Base-by-base conservation (phyloP, 1,140 invertebrate genomes). In the Papilio aristodemus region DNA sequence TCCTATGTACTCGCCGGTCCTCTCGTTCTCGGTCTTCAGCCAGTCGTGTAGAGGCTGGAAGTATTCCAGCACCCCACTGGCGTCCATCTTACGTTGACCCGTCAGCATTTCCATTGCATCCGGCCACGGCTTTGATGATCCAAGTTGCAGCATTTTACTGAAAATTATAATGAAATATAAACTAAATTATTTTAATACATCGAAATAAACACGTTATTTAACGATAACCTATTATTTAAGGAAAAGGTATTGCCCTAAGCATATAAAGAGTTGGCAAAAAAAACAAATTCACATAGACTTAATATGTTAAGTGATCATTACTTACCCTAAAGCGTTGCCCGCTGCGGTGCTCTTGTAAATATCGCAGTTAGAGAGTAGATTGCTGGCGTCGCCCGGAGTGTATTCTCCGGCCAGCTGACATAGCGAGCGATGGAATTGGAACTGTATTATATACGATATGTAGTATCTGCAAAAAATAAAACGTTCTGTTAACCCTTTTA, bases 361-460 rank as follows among this genome's bases (percentile, higher is more conserved):
- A 77, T 98, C 96, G 86, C 97, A 98, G 72, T 94, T 93, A 71
- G 97, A 94, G 22, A 98, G 89, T 5, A 93, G 92, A 71, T 94
- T 94, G 0, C 84, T 87, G 1, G 93, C 86, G 83, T 96, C 93
- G 0, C 91, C 87, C 0, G 95, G 93, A 60, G 95, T 94, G 71
- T 96, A 97, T 82, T 98, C 93, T 1, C 94, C 95, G 10, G 97
- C 96, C 69, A 94, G 94, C 37, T 93, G 92, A 78, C 97, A 99
- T 6, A 98, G 89, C 0, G 96, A 93, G 68, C 95, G 94, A 78
- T 98, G 97, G 82, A 98, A 97, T 92, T 98, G 97, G 92, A 98
- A 98, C 91, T 98, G 97, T 9, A 98, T 92, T 27, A 98, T 94
- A 81, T 94, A 95, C 60, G 96, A 96, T 6, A 98, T 94, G 83